Evolutionary conservation across 2,888 invertebrate species (phyloP).

Genomic region (Agapostemon virescens): DNA sequence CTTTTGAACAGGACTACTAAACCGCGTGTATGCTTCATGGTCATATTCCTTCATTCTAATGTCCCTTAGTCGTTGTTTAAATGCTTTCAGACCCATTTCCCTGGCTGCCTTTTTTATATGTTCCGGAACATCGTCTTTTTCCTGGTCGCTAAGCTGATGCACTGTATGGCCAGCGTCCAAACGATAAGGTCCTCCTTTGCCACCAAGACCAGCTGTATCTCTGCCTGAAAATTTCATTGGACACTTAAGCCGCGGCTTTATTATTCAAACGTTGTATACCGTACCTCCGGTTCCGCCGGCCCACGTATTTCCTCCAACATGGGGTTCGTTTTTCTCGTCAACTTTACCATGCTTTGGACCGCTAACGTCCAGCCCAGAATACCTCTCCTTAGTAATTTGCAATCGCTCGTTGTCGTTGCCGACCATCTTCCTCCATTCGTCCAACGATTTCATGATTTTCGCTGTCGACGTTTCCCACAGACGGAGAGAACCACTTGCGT

Average conservation of each 20-base stretch:
- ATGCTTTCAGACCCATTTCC: constrained; percentile 95
- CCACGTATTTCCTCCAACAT: constrained; percentile 98
- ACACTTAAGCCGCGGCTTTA: background rate
- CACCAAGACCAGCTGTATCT: constrained; percentile 97
- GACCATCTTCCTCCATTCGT: constrained; percentile 80
- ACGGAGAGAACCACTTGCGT: constrained; percentile 82
- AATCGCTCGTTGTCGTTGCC: constrained; percentile 82
- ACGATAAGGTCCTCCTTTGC: constrained; percentile 97
- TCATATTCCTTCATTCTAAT: constrained; percentile 98
- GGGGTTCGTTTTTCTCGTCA: constrained; percentile 93
- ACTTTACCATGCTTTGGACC: constrained; percentile 96
- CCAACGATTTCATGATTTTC: constrained; percentile 79
- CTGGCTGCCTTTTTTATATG: constrained; percentile 93
- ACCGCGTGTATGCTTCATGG: constrained; percentile 91
- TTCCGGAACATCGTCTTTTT: constrained; percentile 94
- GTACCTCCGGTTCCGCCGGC: constrained; percentile 95
- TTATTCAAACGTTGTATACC: constrained; percentile 8
- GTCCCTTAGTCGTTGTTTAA: constrained; percentile 91
- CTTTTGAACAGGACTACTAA: constrained; percentile 88
- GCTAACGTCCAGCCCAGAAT: constrained; percentile 85
- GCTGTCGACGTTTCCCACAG: constrained; percentile 82
- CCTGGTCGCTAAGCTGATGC: constrained; percentile 93
- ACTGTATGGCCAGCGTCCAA: constrained; percentile 96
- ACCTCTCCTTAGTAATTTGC: constrained; percentile 88
- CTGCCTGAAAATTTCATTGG: constrained; percentile 79